These are phyloP conservation scores for Himalopsyche japonica DNA, from an alignment of 2,888 invertebrate genomes.

Conservation along the genomic window DNA sequence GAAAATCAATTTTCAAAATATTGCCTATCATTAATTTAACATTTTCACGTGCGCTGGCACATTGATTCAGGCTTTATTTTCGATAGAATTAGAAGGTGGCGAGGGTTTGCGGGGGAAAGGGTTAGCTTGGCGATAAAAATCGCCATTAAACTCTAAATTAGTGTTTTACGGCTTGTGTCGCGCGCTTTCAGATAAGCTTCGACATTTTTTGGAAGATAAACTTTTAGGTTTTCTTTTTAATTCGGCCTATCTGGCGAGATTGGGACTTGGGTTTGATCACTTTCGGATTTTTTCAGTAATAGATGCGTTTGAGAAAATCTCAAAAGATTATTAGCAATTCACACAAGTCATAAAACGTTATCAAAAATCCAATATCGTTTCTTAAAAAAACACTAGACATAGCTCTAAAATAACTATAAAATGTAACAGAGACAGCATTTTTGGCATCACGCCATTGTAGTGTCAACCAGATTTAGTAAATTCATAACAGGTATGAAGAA, in stretches of 20 bases:
- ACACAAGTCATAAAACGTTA: too few relatives aligned
- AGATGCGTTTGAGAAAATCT: neutral
- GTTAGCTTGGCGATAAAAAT: constrained; percentile 26
- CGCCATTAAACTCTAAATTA: constrained; percentile 33
- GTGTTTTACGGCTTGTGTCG: constrained; percentile 32
- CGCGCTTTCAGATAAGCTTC: constrained; percentile 23
- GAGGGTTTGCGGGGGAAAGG: constrained; percentile 2
- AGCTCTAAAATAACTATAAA: too few relatives aligned
- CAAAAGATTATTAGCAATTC: neutral
- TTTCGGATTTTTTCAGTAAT: neutral
- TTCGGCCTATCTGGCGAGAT: neutral
- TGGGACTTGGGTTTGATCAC: neutral
- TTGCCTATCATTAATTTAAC: neutral
- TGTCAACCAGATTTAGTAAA: too few relatives aligned
- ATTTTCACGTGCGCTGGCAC: neutral
- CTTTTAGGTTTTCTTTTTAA: neutral
- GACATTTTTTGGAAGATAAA: constrained; percentile 20
- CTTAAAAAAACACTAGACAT: too few relatives aligned
- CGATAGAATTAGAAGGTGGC: neutral
- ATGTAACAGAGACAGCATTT: too few relatives aligned
- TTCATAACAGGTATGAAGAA: too few relatives aligned
- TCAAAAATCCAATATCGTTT: too few relatives aligned
- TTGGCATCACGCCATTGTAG: too few relatives aligned
- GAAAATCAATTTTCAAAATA: neutral
- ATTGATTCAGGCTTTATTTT: neutral